These are phyloP conservation scores for Holacanthus passer DNA, from an alignment of 2,113 vertebrate species.

Conservation along the genomic window DNA sequence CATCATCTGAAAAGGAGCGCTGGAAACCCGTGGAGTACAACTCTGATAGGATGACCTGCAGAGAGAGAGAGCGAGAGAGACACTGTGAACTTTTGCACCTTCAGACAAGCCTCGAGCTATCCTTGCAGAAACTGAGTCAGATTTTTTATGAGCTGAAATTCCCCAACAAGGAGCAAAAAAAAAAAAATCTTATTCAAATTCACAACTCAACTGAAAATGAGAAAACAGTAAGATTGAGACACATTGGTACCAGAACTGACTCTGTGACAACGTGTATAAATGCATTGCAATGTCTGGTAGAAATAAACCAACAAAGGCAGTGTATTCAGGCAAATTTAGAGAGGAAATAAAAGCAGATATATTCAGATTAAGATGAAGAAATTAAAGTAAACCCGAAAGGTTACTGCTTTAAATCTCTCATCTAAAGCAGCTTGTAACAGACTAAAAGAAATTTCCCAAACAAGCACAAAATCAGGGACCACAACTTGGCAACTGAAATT, in stretches of 20 bases:
- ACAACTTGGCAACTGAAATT: not conserved
- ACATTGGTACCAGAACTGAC: not conserved
- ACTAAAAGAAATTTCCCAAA: not conserved
- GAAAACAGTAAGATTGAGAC: not conserved
- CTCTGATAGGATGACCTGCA: constrained; percentile 92
- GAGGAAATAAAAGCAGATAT: not conserved
- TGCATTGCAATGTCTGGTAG: not conserved
- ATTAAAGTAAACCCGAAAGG: not conserved
- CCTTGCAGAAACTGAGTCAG: not conserved
- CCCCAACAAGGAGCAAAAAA: not conserved
- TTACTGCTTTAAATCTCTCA: not conserved
- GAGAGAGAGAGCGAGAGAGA: not conserved
- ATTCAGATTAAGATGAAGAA: not conserved
- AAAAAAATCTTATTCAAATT: not conserved
- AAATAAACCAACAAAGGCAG: not conserved
- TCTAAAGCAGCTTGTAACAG: not conserved
- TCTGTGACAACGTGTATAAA: not conserved
- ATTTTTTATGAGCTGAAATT: not conserved
- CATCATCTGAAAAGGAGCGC: constrained; percentile 90
- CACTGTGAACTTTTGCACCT: not conserved
- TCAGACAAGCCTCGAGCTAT: not conserved
- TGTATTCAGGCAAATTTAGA: not conserved
- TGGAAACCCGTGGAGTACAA: constrained; percentile 89
- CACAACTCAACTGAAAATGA: not conserved
- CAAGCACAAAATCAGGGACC: not conserved